phyloP scores from a whole-genome alignment of 37 sponge, comb jelly and placozoan species.

The Tethya wilhelma region DNA sequence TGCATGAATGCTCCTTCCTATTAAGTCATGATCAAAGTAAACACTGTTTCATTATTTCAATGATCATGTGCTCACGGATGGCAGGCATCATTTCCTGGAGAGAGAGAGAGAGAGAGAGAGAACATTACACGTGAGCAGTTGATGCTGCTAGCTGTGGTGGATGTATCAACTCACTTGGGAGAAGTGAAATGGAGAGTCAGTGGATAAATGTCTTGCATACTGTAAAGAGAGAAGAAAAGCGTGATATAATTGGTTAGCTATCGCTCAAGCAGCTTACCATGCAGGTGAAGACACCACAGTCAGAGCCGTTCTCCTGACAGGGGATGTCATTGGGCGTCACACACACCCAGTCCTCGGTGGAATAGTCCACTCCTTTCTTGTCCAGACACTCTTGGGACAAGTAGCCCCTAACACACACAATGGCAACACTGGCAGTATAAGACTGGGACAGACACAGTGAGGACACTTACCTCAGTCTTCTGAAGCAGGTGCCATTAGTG shows the following conservation, averaged over 20 bases:
- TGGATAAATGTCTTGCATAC: conserved; percentile 83
- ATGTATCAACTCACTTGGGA: conserved; percentile 54
- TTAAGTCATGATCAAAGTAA: too few relatives aligned
- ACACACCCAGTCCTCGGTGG: conserved; percentile 59
- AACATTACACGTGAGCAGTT: background rate
- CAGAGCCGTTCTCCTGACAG: conserved; percentile 87
- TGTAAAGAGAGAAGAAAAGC: conserved; percentile 9
- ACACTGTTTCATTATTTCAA: conserved; percentile 89
- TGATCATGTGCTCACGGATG: conserved; percentile 87
- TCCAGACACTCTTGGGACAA: conserved; percentile 69
- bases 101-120: background rate
- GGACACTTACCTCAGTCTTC: conserved; percentile 50
- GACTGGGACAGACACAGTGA: background rate
- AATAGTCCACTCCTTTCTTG: conserved; percentile 59
- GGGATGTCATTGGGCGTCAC: conserved; percentile 81
- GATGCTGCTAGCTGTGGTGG: background rate
- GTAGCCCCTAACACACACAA: conserved; percentile 52
- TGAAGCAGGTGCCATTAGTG: conserved; percentile 65
- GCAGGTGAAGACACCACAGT: conserved; percentile 98
- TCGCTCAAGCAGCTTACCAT: conserved; percentile 50
- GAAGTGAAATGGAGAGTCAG: conserved; percentile 71
- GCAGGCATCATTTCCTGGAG: conserved; percentile 85
- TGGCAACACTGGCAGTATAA: background rate
- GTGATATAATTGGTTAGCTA: background rate
- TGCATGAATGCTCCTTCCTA: too few relatives aligned